Evolutionary conservation across 37 sponge, comb jelly and placozoan species (phyloP), one percentile per base, ranked within the genome.

Genomic region (Diacarnus erythraeanus): DNA sequence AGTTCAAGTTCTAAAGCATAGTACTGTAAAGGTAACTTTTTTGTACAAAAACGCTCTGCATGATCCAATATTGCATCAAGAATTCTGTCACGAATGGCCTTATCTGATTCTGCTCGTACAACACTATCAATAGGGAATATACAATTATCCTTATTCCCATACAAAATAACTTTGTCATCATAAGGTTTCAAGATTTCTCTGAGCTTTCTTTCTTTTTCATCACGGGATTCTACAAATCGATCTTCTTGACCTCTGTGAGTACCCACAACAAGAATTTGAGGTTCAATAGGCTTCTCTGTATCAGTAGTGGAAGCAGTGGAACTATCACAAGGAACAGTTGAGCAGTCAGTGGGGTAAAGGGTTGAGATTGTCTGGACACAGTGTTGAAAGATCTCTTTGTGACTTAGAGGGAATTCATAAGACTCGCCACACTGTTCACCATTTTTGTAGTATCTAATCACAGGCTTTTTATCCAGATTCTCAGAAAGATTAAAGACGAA

Each of bases 401-500:
- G 51, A 47, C 51, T 47, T 12, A 47, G 6, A 12, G 51, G 51
- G 51, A 47, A 47, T 15, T 6, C 6, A 47, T 47, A 47, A 47
- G 51, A 47, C 51, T 47, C 12, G 12, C 51, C 6, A 6, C 6
- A 12, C 12, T 47, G 51, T 12, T 47, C 12, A 15, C 51, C 51
- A n/a, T 60, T 27, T 3, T 60, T 27, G 27, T 60, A 60, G 31
- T 66, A 66, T 29, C 31, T 34, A 29, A 66, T 66, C 1, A 30
- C 1, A 30, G 67, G 67, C 31, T 66, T 29, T 3, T 66, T 3
- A 29, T 66, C 67, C 31, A 66, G 31, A 18, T 1, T 1, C 20
- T 66, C 67, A 33, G 67, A 66, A 27, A 66, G 67, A 30, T 27
- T 66, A 20, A 66, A 66, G 67, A 66, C 67, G 36, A 66, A 66